Evolutionary conservation across 2,797 vertebrate species (phyloP), one percentile per base, ranked within the genome.

Genomic region (Sebastes dallii): DNA sequence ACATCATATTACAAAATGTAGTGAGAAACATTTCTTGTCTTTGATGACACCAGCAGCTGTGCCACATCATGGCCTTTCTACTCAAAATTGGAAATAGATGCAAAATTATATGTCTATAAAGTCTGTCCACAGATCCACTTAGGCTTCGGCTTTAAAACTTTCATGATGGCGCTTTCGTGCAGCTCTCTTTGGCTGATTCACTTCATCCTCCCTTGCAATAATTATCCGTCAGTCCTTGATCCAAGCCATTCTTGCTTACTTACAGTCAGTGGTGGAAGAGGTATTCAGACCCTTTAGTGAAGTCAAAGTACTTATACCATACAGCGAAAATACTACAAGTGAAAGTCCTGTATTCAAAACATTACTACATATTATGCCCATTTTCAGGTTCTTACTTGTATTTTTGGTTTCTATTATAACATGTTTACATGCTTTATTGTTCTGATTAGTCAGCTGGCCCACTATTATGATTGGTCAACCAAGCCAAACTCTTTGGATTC

Each of bases 1-100:
- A 68, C 27, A 52, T 81, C 59, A 10, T 30, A 75, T 52, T 71
- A 72, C 54, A 78, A 30, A 80, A 58, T 66, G 55, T 18, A 36
- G 16, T 6, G 13, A 22, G n/a, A 11, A 42, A 25, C 54, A 36
- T 69, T 58, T 27, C 27, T 54, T 46, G 29, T 75, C n/a, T 75
- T 54, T 1, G 30, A 69, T 66, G 56, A 71, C n/a, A 77, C 20
- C 27, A 64, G 46, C 14, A 60, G 64, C 25, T 68, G 68, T 42
- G 50, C 14, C 27, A 14, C 14, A 39, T 56, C 29, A 29, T n/a
- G 32, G 50, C 3, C 27, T 36, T 27, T 42, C n/a, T 58, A 54
- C 36, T 52, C 13, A 13, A 58, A 78, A 27, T 6, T 55, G 9
- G 8, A 55, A 46, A 70, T 32, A 20, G 6, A 11, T 11, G 13